These are phyloP conservation scores for Gasterosteus aculeatus DNA, from an alignment of 2,113 vertebrate genomes.

Conservation along the genomic window DNA sequence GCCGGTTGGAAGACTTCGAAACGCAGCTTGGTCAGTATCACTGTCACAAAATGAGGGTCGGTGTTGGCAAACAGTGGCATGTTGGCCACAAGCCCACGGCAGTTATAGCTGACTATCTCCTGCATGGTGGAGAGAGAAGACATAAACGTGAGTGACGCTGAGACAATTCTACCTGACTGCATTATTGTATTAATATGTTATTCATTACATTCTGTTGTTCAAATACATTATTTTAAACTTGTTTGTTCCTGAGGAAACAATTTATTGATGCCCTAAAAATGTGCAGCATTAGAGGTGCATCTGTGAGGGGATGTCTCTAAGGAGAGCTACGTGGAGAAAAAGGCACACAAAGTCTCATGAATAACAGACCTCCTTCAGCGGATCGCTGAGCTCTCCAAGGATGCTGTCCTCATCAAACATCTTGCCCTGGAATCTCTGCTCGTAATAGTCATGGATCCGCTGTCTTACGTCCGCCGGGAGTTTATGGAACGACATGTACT, in stretches of 20 bases:
- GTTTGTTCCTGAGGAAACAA: neutral
- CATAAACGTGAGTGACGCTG: neutral
- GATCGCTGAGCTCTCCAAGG: conserved; percentile 95
- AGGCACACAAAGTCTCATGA: neutral
- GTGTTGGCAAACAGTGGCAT: conserved; percentile 98
- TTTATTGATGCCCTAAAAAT: neutral
- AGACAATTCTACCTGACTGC: neutral
- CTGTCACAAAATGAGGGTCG: conserved; percentile 96
- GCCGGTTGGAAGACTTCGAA: conserved; percentile 96
- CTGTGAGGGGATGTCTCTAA: neutral
- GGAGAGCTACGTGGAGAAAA: neutral
- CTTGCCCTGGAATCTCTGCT: conserved; percentile 98
- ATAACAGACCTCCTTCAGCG: conserved; percentile 91
- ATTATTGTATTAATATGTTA: neutral
- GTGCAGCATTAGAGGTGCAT: neutral
- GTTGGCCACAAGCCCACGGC: conserved; percentile 92
- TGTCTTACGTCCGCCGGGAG: conserved; percentile 94
- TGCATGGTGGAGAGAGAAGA: conserved; percentile 61
- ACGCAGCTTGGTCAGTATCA: conserved; percentile 92
- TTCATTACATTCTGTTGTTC: neutral
- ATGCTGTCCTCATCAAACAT: conserved; percentile 98
- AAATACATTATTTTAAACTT: neutral
- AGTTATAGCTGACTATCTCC: conserved; percentile 98
- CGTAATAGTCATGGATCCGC: conserved; percentile 99
- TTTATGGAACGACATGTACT: conserved; percentile 99